Evolutionary conservation across 2,888 invertebrate species (phyloP).

Genomic region (Coenonympha glycerion): DNA sequence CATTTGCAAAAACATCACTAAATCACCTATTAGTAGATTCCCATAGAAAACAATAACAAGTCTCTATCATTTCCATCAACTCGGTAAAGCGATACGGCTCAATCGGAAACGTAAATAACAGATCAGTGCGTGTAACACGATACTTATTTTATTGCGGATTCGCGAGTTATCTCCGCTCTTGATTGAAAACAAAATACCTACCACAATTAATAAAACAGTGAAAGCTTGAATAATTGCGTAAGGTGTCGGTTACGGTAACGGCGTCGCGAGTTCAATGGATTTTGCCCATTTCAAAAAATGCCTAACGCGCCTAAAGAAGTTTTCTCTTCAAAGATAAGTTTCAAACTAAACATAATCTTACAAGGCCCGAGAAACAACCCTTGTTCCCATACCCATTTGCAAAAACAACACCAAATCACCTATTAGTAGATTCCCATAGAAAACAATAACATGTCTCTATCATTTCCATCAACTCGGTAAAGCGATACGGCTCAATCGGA

Average conservation of each 20-base stretch:
- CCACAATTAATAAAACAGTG: too few relatives aligned
- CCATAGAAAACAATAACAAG: slow-evolving; percentile 56
- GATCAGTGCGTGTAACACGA: slow-evolving; percentile 65
- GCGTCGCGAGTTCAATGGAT: too few relatives aligned
- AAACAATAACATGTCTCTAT: slow-evolving; percentile 53
- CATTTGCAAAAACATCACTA: slow-evolving; percentile 43
- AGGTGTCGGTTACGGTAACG: too few relatives aligned
- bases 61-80: slow-evolving; percentile 30
- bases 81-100: slow-evolving; percentile 59
- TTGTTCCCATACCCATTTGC: slow-evolving; percentile 37
- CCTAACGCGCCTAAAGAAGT: too few relatives aligned
- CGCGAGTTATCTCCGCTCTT: too few relatives aligned
- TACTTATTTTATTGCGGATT: slow-evolving; percentile 61
- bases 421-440: slow-evolving; percentile 38
- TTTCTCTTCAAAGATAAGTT: too few relatives aligned
- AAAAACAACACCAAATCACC: slow-evolving; percentile 37
- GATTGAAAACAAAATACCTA: too few relatives aligned
- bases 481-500: slow-evolving; percentile 64
- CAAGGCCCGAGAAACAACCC: too few relatives aligned
- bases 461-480: slow-evolving; percentile 42
- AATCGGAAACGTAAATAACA: slow-evolving; percentile 71
- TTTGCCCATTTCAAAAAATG: too few relatives aligned
- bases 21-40: slow-evolving; percentile 27
- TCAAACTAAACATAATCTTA: too few relatives aligned
- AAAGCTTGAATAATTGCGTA: too few relatives aligned